These are phyloP conservation scores for Bombus confusus DNA, from an alignment of 1,140 invertebrate genomes.

Conservation along the genomic window DNA sequence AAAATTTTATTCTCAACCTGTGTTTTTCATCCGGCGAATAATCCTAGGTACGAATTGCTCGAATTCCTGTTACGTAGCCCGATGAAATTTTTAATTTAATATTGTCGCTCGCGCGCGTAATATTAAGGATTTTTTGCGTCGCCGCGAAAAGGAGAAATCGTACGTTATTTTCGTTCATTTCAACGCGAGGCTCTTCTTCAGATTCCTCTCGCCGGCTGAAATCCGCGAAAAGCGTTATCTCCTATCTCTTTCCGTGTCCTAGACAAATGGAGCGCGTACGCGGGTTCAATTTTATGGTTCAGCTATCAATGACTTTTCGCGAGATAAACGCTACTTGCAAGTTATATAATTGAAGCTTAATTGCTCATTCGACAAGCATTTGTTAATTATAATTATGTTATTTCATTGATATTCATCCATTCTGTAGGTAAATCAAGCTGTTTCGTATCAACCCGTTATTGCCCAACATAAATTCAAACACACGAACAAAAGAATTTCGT, in stretches of 20 bases:
- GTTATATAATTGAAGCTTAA: neutral
- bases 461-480: neutral
- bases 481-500: neutral
- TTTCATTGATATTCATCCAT: neutral
- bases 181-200: slow-evolving; percentile 9
- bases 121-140: slow-evolving; percentile 38
- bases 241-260: slow-evolving; percentile 12
- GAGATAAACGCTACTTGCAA: too few relatives aligned
- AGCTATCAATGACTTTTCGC: neutral
- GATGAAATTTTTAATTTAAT: slow-evolving; percentile 36
- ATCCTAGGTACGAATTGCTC: too few relatives aligned
- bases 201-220: neutral
- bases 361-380: neutral
- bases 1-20: neutral
- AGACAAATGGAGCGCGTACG: slow-evolving; percentile 4
- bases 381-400: neutral
- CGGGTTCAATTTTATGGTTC: neutral
- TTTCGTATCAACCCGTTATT: neutral
- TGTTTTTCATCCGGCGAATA: neutral
- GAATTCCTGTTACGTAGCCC: neutral
- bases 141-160: slow-evolving; percentile 2
- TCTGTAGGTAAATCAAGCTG: too few relatives aligned
- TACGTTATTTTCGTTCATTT: slow-evolving; percentile 55
- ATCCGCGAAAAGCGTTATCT: slow-evolving; percentile 1
- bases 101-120: neutral